Conservation (phyloP, 2,888 invertebrate species). For the Mimas tiliae region DNA sequence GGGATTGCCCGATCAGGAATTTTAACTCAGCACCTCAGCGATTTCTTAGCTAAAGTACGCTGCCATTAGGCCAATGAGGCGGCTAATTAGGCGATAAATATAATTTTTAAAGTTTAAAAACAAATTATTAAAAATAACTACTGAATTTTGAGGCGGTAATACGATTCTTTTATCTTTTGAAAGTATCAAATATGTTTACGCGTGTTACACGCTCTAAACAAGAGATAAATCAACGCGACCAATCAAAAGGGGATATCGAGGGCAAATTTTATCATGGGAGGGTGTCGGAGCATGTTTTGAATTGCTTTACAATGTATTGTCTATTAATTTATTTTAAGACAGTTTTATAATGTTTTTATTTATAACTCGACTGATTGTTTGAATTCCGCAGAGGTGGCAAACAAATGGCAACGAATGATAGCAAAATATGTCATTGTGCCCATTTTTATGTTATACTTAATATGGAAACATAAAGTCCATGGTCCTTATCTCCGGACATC, state of each 20-base stretch:
- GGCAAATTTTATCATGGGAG: constrained; percentile 79
- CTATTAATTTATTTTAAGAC: constrained; percentile 66
- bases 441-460: constrained; percentile 72
- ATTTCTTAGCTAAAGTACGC: too few species aligned
- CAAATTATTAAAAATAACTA: too few species aligned
- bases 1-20: too few species aligned
- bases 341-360: constrained; percentile 30
- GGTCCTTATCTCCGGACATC: constrained; percentile 71
- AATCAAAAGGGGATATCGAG: constrained; percentile 82
- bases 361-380: constrained; percentile 27
- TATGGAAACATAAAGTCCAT: constrained; percentile 69
- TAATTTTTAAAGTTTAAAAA: too few species aligned
- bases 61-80: too few species aligned
- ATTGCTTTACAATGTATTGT: constrained; percentile 76
- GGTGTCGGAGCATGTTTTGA: constrained; percentile 75
- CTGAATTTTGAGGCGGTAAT: neutral
- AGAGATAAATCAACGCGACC: constrained; percentile 81
- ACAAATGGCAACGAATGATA: constrained; percentile 56
- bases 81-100: too few species aligned
- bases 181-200: constrained; percentile 66
- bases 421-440: constrained; percentile 59
- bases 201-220: constrained; percentile 64
- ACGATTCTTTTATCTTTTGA: constrained; percentile 23
- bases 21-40: too few species aligned
- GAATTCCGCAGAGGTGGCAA: constrained; percentile 34